Conservation (phyloP, 2,113 vertebrate species). For the Cochlearius cochlearius region DNA sequence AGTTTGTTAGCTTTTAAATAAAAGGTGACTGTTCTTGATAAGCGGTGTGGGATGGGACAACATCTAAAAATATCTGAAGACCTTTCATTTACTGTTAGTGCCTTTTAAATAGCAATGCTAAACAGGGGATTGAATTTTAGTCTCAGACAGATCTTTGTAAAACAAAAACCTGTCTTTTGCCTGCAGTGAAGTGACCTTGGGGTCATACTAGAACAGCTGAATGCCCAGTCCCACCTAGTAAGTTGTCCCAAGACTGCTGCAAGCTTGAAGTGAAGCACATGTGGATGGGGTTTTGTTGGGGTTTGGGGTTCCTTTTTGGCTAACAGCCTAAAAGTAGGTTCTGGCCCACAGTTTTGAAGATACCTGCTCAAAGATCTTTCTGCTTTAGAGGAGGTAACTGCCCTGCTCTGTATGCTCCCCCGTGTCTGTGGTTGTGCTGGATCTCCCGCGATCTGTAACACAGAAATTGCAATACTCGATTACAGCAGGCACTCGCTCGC, state of each 20-base stretch:
- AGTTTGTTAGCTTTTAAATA: slow-evolving; percentile 10
- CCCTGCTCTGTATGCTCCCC: background rate
- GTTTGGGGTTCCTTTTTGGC: background rate
- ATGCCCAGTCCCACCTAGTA: background rate
- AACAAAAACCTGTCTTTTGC: background rate
- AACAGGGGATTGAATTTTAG: background rate
- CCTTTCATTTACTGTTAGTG: background rate
- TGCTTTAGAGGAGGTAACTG: background rate
- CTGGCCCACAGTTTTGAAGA: background rate
- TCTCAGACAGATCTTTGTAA: background rate
- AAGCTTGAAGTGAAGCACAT: background rate
- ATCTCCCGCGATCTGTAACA: background rate
- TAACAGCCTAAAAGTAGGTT: background rate
- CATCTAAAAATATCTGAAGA: background rate
- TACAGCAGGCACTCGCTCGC: fast-evolving
- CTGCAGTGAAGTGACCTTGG: background rate
- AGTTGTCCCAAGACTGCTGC: background rate
- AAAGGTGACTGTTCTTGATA: background rate
- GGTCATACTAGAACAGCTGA: background rate
- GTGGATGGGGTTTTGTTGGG: background rate
- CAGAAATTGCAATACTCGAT: background rate
- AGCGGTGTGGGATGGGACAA: background rate
- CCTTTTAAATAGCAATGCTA: background rate
- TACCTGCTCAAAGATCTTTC: background rate
- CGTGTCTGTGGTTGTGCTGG: background rate